Percentiles rank a stretch among this genome's conserved stretches.
These are phyloP conservation scores for Cotesia congregata DNA, from an alignment of 2,888 invertebrate species.

Conservation along the genomic window DNA sequence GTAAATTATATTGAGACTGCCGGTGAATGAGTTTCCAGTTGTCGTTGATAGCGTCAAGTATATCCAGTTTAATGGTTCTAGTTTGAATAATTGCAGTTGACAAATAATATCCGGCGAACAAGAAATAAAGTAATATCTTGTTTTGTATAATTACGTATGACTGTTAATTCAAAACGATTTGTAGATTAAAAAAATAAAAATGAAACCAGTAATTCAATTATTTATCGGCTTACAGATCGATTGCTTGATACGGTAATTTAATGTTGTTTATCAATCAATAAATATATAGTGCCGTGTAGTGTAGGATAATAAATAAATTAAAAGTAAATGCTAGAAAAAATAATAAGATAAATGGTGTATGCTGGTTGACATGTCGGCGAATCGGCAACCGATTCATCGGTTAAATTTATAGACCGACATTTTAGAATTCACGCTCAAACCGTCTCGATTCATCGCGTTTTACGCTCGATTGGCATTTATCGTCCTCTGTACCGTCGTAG, in stretches of 20 bases:
- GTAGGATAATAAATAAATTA: not conserved
- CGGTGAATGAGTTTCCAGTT: not conserved
- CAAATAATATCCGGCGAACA: not conserved
- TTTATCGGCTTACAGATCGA: not conserved
- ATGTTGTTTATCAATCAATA: not conserved
- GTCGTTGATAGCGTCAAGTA: not conserved
- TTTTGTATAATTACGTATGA: not conserved
- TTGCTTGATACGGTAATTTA: not conserved
- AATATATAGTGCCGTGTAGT: not conserved
- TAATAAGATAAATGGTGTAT: constrained; percentile 20
- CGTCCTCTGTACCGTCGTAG: not conserved
- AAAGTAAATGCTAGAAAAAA: not conserved
- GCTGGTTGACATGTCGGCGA: constrained; percentile 5
- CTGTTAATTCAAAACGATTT: constrained; percentile 7
- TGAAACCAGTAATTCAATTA: not conserved
- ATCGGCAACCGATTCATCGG: constrained; percentile 20
- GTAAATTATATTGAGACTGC: not conserved
- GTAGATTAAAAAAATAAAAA: not conserved
- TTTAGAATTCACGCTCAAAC: constrained; percentile 20
- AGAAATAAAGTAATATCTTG: not conserved
- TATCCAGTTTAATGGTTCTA: not conserved
- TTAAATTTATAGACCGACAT: constrained; percentile 30
- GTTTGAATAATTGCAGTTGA: not conserved
- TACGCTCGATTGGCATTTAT: constrained; percentile 30
- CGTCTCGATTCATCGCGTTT: constrained; percentile 29